Evolutionary conservation across 2,113 vertebrate genomes (phyloP).

Genomic region (Circaetus gallicus): DNA sequence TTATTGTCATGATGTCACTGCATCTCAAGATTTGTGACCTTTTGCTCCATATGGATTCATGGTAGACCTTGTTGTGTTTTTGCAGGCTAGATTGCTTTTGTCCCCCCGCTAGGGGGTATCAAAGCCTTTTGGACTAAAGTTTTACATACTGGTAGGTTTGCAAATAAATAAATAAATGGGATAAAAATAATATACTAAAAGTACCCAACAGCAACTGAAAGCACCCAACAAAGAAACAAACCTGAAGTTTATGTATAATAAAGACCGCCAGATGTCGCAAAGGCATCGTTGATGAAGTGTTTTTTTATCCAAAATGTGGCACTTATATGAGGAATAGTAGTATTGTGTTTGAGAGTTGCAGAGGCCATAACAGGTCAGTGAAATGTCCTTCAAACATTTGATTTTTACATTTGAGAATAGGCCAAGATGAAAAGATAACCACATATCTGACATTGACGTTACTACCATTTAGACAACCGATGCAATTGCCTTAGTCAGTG

Average conservation of each 20-base stretch:
- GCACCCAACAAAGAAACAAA: slow-evolving; percentile 49
- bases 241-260: slow-evolving; percentile 79
- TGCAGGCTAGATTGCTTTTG: slow-evolving; percentile 84
- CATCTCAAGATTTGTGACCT: slow-evolving; percentile 96
- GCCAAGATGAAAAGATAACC: slow-evolving; percentile 85
- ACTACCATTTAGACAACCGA: slow-evolving; percentile 79
- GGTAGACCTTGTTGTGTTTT: slow-evolving; percentile 78
- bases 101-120: slow-evolving; percentile 92
- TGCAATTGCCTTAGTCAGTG: slow-evolving; percentile 80
- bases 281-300: slow-evolving; percentile 87
- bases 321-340: slow-evolving; percentile 75
- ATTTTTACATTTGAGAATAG: slow-evolving; percentile 93
- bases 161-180: slow-evolving; percentile 46
- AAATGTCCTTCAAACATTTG: slow-evolving; percentile 97
- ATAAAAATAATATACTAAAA: background rate
- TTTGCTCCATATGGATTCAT: slow-evolving; percentile 92
- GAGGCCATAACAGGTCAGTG: slow-evolving; percentile 95
- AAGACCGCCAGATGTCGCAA: slow-evolving; percentile 99
- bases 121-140: slow-evolving; percentile 89
- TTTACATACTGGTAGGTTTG: slow-evolving; percentile 75
- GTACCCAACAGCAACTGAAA: background rate
- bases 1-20: slow-evolving; percentile 98
- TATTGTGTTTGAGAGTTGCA: slow-evolving; percentile 80
- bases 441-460: slow-evolving; percentile 87
- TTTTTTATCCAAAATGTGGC: slow-evolving; percentile 83